Evolutionary conservation across 2,113 vertebrate genomes (phyloP).

Genomic region (Electrona antarctica): DNA sequence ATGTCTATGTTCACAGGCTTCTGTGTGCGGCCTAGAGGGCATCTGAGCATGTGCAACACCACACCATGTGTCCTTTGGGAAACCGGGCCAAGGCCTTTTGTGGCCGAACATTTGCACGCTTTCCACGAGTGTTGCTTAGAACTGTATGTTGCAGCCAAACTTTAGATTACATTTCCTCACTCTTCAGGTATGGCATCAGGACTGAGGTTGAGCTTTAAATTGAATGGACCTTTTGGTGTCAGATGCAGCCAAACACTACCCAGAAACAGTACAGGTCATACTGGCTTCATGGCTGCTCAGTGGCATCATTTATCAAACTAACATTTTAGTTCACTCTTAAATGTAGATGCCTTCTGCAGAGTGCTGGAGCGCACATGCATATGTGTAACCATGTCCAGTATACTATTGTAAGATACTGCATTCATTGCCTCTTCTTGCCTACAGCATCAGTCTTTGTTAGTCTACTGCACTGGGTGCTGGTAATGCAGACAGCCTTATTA

Average conservation of each 20-base stretch:
- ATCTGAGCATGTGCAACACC: too few relatives aligned
- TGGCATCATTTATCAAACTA: too few relatives aligned
- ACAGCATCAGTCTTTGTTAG: slow-evolving; percentile 56
- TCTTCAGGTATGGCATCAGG: slow-evolving; percentile 13
- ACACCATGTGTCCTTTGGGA: too few relatives aligned
- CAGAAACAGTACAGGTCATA: too few relatives aligned
- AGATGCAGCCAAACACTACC: neutral
- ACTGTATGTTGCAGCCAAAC: slow-evolving; percentile 45
- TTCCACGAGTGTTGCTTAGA: slow-evolving; percentile 21
- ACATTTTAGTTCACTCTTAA: too few relatives aligned
- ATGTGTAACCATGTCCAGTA: neutral
- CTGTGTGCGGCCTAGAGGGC: too few relatives aligned
- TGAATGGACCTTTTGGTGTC: slow-evolving; percentile 42
- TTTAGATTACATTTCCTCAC: slow-evolving; percentile 57
- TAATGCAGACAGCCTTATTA: slow-evolving; percentile 41
- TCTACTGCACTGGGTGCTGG: slow-evolving; percentile 25
- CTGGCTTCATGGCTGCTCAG: too few relatives aligned
- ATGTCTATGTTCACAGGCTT: too few relatives aligned
- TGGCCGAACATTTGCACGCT: slow-evolving; percentile 45
- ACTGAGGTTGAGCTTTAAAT: slow-evolving; percentile 36
- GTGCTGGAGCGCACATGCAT: neutral
- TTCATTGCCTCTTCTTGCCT: slow-evolving; percentile 28
- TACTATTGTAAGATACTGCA: slow-evolving; percentile 9
- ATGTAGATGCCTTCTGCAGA: neutral
- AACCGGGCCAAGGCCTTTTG: slow-evolving; percentile 23